Evolutionary conservation across 1,140 invertebrate genomes (phyloP), one percentile per base, ranked within the genome.

Genomic region (Cataglyphis hispanica): DNA sequence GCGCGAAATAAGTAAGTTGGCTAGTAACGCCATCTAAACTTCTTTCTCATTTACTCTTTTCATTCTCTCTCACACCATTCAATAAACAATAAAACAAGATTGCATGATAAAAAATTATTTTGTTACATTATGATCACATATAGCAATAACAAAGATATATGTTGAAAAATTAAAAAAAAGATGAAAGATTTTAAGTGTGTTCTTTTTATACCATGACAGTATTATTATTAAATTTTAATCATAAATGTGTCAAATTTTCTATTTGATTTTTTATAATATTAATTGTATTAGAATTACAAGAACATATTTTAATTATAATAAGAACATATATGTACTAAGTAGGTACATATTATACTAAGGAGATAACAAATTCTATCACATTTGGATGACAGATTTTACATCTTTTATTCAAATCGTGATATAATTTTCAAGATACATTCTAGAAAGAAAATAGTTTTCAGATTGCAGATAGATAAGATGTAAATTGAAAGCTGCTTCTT

Each of bases 401-500:
- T 27, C 63, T 25, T 58, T 69, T 53, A 64, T 46, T 72, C 46
- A 96, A 87, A 97, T 94, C 40, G 96, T 95, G 92, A 97, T 96
- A 94, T 98, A 97, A 91, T 98, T 96, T 84, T 97, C 95, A 43
- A 98, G 92, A 91, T 97, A 97, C 94, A 96, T 97, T 84, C 96
- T 95, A 40, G 98, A 98, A 53, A 98, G 95, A 80, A 97, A 94
- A 80, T 96, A 94, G 91, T 97, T 97, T 50, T 97, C 97, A 77
- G 96, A 97, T 78, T 95, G 94, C 58, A 96, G 96, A 93, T 99
- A 99, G 89, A 99, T 98, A 10, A 98, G 93, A 94, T 98, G 96
- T 61, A 99, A 94, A 96, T 99, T 99, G 91, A 96, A 99, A 0
- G 98, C 98, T 78, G 97, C 97, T 94, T 99, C 98, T 86, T 95